phyloP scores from a whole-genome alignment of 92 coral and sea anemone genomes.

The Parazoanthus atlanticus region DNA sequence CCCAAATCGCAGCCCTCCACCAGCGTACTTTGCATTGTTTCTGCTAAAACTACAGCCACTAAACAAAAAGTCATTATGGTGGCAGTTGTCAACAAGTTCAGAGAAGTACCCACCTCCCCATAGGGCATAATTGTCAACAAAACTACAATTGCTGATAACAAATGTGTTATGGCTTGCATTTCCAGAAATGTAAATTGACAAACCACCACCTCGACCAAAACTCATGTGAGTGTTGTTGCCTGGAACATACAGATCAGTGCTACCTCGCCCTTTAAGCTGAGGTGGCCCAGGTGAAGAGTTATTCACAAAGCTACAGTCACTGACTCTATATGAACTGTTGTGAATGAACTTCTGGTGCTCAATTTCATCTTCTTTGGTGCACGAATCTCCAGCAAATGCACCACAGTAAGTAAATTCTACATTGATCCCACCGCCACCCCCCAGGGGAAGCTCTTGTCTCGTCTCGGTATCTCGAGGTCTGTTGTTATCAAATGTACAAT shows the following conservation, averaged over 20 bases:
- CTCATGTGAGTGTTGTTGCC: constrained; percentile 56
- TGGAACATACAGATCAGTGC: constrained; percentile 56
- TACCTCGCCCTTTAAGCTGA: constrained; percentile 24
- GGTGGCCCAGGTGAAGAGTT: constrained; percentile 63
- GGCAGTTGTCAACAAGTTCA: constrained; percentile 55
- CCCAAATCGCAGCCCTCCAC: constrained; percentile 62
- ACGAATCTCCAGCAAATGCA: constrained; percentile 51
- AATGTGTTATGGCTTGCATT: constrained; percentile 57
- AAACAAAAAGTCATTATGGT: constrained; percentile 39
- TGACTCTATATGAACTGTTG: constrained; percentile 29
- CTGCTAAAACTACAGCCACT: constrained; percentile 29
- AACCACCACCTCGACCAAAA: constrained; percentile 60
- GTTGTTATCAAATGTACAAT: constrained; percentile 37
- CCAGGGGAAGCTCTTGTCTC: constrained; percentile 25
- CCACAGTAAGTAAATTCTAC: constrained; percentile 73
- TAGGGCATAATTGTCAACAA: constrained; percentile 43
- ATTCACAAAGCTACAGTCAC: constrained; percentile 32
- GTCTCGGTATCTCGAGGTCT: constrained; percentile 4
- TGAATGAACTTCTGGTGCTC: constrained; percentile 62
- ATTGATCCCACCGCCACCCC: constrained; percentile 74
- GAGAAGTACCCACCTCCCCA: constrained; percentile 72
- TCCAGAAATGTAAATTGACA: constrained; percentile 54
- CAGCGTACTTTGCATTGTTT: constrained; percentile 56
- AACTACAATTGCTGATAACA: constrained; percentile 33
- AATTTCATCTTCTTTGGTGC: constrained; percentile 35